These are phyloP conservation scores for Sebastes matsubarae DNA, from an alignment of 2,797 vertebrate species.

Conservation along the genomic window DNA sequence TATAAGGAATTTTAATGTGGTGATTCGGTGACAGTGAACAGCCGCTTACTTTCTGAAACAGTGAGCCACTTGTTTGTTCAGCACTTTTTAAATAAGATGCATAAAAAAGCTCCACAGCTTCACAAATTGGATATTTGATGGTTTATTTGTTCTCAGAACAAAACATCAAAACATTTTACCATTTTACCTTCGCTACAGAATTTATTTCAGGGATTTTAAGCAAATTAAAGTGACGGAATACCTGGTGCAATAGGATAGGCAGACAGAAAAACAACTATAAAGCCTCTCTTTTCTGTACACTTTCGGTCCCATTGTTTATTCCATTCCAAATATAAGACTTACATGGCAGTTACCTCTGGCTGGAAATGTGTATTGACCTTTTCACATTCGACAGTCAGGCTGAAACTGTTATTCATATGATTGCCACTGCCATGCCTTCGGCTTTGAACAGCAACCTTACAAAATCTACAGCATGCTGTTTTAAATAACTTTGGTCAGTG, in stretches of 20 bases:
- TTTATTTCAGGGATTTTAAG: not conserved
- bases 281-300: not conserved
- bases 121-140: not conserved
- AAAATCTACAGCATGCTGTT: not conserved
- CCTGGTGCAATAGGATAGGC: too few relatives aligned
- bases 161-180: not conserved
- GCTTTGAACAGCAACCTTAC: not conserved
- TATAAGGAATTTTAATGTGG: not conserved
- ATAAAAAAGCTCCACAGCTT: not conserved
- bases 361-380: conserved; percentile 49
- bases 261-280: not conserved
- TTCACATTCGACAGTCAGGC: conserved; percentile 25
- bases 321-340: conserved; percentile 1
- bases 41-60: not conserved
- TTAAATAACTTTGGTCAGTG: not conserved
- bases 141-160: not conserved
- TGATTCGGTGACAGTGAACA: not conserved
- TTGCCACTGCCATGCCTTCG: not conserved
- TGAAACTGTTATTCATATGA: conserved; percentile 20
- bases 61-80: not conserved
- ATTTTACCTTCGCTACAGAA: not conserved
- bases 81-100: not conserved
- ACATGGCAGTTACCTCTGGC: conserved; percentile 1
- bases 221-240: not conserved
- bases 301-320: not conserved